Evolutionary conservation across 2,888 invertebrate species (phyloP).

Genomic region (Oscheius sp.): DNA sequence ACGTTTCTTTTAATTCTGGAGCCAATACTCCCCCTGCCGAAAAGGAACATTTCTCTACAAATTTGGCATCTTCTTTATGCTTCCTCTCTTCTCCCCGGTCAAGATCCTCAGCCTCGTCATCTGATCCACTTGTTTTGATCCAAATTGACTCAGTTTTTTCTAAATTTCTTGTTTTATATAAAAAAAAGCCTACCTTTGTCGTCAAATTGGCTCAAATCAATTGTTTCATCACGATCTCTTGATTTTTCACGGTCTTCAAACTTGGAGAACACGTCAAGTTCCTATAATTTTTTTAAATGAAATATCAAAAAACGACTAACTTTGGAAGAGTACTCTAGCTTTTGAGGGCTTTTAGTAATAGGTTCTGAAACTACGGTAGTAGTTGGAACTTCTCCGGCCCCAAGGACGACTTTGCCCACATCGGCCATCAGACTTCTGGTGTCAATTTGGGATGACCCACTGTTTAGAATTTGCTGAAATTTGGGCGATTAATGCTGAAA

Average conservation of each 20-base stretch:
- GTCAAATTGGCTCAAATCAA: conserved; percentile 45
- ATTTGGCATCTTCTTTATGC: conserved; percentile 25
- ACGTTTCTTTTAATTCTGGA: neutral
- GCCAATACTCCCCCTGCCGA: conserved; percentile 12
- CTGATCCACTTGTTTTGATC: conserved; percentile 4
- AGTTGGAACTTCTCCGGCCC: too few species aligned
- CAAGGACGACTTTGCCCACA: too few species aligned
- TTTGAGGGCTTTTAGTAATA: too few species aligned
- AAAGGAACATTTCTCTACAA: conserved; percentile 3
- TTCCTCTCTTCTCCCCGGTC: conserved; percentile 41
- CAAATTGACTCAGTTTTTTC: conserved; percentile 12
- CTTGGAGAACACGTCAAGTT: neutral
- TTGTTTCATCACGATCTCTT: conserved; percentile 34
- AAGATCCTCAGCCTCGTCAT: conserved; percentile 41
- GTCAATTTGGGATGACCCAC: too few species aligned
- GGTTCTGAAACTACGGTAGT: too few species aligned
- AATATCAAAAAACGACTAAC: too few species aligned
- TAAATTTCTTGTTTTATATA: neutral
- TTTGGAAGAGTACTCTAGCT: too few species aligned
- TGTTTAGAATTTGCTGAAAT: too few species aligned
- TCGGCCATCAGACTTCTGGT: too few species aligned
- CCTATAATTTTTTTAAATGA: neutral
- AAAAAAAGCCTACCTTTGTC: neutral
- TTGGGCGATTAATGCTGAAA: too few species aligned
- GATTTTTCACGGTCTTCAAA: conserved; percentile 1